These are phyloP conservation scores for Globicephala melas DNA, from an alignment of 2,113 vertebrate species.

Conservation along the genomic window DNA sequence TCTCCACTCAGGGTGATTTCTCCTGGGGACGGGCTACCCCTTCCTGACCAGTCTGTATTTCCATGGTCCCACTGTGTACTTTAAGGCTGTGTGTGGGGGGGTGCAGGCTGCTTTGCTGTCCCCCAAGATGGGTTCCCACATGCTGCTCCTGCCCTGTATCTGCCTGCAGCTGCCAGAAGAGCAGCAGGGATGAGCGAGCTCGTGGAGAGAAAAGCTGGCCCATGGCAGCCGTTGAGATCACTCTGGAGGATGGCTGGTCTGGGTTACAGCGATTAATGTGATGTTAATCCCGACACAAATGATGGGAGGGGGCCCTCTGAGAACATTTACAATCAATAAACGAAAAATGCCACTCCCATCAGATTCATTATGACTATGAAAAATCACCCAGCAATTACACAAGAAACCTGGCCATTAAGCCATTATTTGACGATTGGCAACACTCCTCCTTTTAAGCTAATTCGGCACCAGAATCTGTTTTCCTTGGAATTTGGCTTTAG, in stretches of 20 bases:
- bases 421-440: background rate
- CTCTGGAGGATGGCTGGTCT: slow-evolving; percentile 50
- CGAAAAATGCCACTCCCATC: slow-evolving; percentile 16
- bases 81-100: background rate
- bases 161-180: background rate
- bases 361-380: slow-evolving; percentile 53
- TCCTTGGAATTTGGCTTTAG: background rate
- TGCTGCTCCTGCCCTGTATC: background rate
- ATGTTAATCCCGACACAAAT: slow-evolving; percentile 48
- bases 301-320: background rate
- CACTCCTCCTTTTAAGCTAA: background rate
- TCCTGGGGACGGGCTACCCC: background rate
- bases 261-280: slow-evolving; percentile 37
- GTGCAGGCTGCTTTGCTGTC: background rate
- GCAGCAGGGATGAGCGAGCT: background rate
- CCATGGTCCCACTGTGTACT: background rate
- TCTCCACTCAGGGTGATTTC: background rate
- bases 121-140: background rate
- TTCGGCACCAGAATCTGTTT: background rate
- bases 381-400: slow-evolving; percentile 41
- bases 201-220: background rate
- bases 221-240: background rate
- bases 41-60: background rate
- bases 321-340: slow-evolving; percentile 56
- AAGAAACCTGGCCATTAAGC: background rate